Base-by-base conservation (phyloP, 2,888 invertebrate genomes). In the Drosophila mayaguana region DNA sequence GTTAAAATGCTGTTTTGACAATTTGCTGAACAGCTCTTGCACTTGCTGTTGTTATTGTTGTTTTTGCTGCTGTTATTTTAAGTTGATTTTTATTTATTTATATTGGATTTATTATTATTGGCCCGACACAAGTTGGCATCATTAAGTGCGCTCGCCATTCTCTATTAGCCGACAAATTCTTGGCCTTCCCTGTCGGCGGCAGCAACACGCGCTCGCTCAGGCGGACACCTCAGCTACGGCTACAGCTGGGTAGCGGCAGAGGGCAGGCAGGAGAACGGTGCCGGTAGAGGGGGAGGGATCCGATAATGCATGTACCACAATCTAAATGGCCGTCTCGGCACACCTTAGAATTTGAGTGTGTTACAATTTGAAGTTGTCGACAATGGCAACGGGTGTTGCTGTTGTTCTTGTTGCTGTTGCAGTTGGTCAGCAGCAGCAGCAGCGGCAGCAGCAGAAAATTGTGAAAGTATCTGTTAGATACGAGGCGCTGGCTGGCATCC, bases 121-220 rank as follows among this genome's bases (percentile, higher is more conserved):
- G 73, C 56, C 65, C 85, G 76, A 75, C 75, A 83, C 72, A 78
- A 78, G 89, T 83, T 84, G 88, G 89, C 89, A 85, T 89, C 84
- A 89, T 85, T 89, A 87, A 84, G 88, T 84, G 89, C 81, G 87
- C 85, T 75, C 79, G 89, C 84, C 89, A 84, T 85, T 85, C 89
- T 85, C 84, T 85, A 89, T 85, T 89, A 85, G 84, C 89, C 89
- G 84, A 85, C 84, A 85, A 90, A 87, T 87, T 87, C 90, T 87
- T 87, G 86, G 86, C 86, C 86, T 87, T 87, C 86, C 86, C 90
- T 90, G 90, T 90, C 86, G 78, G 78, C 82, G 50, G 74, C 75
- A 32, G 62, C 69, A 76, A 77, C 77, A 79, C 63, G 64, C 74
- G 63, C 62, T 63, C 72, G 72, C 20, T 70, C 73, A 70, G 54